Conservation (phyloP, 2,797 vertebrate genomes). For the Rallus crepitans region DNA sequence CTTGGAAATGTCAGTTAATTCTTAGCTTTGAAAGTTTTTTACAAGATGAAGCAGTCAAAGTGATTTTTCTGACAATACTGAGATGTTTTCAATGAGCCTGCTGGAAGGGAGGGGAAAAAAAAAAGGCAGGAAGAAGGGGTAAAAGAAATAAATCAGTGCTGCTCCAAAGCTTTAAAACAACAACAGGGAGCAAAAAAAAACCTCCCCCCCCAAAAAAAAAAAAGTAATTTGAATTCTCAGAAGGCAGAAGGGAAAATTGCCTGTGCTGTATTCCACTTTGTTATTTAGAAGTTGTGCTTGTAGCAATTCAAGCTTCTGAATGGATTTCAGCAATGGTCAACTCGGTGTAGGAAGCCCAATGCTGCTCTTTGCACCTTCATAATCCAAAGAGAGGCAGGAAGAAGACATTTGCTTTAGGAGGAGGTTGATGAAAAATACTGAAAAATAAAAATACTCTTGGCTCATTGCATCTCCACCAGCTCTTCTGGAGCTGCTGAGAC, state of each 20-base stretch:
- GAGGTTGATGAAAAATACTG: not conserved
- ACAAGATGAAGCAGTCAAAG: conserved; percentile 57
- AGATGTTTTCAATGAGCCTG: not conserved
- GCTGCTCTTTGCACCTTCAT: not conserved
- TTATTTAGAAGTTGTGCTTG: conserved; percentile 20
- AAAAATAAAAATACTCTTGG: not conserved
- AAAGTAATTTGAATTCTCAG: not conserved
- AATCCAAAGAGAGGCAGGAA: fast-evolving
- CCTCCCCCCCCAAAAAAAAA: too few relatives aligned
- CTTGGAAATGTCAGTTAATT: conserved; percentile 72
- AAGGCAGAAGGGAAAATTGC: not conserved
- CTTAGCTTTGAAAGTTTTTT: conserved; percentile 51
- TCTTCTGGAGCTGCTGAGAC: not conserved
- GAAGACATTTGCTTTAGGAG: not conserved
- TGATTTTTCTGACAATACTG: conserved; percentile 48
- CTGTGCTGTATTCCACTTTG: not conserved
- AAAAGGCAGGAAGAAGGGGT: too few relatives aligned
- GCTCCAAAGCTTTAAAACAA: not conserved
- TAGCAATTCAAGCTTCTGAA: conserved; percentile 50
- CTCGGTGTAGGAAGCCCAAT: not conserved
- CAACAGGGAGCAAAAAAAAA: not conserved
- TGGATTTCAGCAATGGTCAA: not conserved
- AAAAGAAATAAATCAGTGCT: not conserved
- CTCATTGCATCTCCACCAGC: not conserved
- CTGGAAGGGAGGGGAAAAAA: not conserved